These are phyloP conservation scores for Styela plicata DNA, from an alignment of 23 tunicate genomes.

Conservation along the genomic window DNA sequence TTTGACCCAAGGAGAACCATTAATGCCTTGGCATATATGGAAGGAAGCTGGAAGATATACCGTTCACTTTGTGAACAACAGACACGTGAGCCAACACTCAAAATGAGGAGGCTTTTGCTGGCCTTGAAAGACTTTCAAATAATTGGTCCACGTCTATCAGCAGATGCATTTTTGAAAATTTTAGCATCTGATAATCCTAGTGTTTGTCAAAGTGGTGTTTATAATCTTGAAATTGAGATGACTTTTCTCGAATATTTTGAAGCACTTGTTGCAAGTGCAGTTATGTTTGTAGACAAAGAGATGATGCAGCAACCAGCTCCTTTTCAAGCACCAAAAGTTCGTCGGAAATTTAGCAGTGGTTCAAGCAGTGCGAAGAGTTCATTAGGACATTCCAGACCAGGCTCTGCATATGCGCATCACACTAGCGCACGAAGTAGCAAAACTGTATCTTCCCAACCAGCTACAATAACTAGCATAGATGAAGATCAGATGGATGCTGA, in stretches of 20 bases:
- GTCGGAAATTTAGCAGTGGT: not conserved
- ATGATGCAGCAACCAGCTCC: conserved; percentile 5
- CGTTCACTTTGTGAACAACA: conserved; percentile 52
- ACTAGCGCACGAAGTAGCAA: conserved; percentile 2
- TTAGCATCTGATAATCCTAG: conserved; percentile 70
- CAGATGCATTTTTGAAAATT: conserved; percentile 52
- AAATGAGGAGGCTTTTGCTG: conserved; percentile 57
- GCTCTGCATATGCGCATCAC: conserved; percentile 24
- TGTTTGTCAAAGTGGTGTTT: conserved; percentile 43
- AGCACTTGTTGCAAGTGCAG: conserved; percentile 76
- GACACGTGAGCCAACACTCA: conserved; percentile 58
- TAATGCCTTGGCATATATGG: conserved; percentile 81
- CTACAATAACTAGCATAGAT: conserved; percentile 26
- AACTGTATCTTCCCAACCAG: conserved; percentile 9
- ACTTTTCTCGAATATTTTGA: conserved; percentile 95
- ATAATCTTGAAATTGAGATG: conserved; percentile 85
- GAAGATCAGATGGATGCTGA: conserved; percentile 1
- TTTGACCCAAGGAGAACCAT: conserved; percentile 83
- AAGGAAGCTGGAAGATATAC: conserved; percentile 81
- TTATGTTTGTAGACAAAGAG: conserved; percentile 28
- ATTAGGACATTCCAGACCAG: conserved; percentile 29
- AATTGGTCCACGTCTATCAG: conserved; percentile 52
- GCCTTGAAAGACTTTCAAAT: conserved; percentile 56
- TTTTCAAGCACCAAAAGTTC: not conserved
- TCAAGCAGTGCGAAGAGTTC: conserved; percentile 18